A percentile compares a stretch with the other conserved stretches of the same genome.
phyloP scores from a whole-genome alignment of 2,888 invertebrate species.

The Chrysolina oricalcia region DNA sequence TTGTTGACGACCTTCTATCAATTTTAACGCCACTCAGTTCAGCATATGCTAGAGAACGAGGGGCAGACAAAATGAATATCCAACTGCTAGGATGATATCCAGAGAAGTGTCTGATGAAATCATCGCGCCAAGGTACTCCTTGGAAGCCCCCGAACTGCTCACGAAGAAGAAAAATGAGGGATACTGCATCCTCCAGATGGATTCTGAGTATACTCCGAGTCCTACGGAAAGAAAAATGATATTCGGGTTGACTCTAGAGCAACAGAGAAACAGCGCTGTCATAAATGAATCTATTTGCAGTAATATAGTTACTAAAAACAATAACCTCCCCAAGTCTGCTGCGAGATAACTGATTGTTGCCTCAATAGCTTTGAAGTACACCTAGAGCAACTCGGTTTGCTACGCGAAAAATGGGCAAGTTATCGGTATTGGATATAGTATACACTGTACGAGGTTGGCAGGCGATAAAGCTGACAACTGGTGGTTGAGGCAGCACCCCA shows the following conservation, averaged over 20 bases:
- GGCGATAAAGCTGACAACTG: conserved; percentile 98
- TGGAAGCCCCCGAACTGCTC: conserved; percentile 88
- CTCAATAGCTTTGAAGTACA: conserved; percentile 96
- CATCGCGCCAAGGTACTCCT: conserved; percentile 92
- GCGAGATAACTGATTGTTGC: conserved; percentile 94
- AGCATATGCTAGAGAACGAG: conserved; percentile 96
- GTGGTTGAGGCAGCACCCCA: conserved; percentile 97
- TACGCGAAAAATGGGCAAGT: conserved; percentile 94
- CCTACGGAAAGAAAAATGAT: conserved; percentile 87
- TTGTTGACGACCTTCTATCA: conserved; percentile 89
- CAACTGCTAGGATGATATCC: conserved; percentile 94
- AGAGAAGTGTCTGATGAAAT: conserved; percentile 98
- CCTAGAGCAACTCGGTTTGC: conserved; percentile 99
- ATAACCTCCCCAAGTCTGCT: conserved; percentile 81
- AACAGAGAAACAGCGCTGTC: conserved; percentile 90
- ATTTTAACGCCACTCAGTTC: conserved; percentile 86
- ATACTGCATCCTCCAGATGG: conserved; percentile 95
- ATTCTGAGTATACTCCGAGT: conserved; percentile 87
- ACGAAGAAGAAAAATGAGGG: conserved; percentile 95
- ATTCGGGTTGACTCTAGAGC: conserved; percentile 89
- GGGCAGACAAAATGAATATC: conserved; percentile 96
- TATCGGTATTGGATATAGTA: conserved; percentile 95
- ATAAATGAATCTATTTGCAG: conserved; percentile 85
- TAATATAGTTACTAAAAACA: conserved; percentile 85
- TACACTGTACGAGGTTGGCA: conserved; percentile 96